A percentile compares a stretch with the other conserved stretches of the same genome.
phyloP scores from a whole-genome alignment of 2,797 vertebrate species.

The Oophaga sylvatica region DNA sequence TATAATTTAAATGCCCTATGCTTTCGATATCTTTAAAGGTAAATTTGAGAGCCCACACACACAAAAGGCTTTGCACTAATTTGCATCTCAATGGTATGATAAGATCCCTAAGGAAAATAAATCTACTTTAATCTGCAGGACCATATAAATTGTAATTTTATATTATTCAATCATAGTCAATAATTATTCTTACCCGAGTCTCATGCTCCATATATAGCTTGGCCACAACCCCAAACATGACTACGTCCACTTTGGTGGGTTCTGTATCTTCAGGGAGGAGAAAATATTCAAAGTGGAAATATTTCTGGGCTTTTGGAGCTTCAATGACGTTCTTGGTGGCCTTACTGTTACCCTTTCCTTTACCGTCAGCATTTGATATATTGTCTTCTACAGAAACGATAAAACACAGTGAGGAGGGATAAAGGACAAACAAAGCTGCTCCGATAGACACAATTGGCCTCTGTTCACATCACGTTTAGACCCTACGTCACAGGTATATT shows the following conservation, averaged over 20 bases:
- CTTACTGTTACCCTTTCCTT: constrained; percentile 26
- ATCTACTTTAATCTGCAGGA: too few relatives aligned
- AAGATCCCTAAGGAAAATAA: too few relatives aligned
- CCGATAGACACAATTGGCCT: too few relatives aligned
- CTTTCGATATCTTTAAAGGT: too few relatives aligned
- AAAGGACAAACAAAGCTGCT: too few relatives aligned
- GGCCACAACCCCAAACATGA: constrained; percentile 73
- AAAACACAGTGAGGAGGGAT: neutral
- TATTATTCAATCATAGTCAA: neutral
- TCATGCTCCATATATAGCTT: constrained; percentile 76
- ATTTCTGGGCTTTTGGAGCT: constrained; percentile 66
- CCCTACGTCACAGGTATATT: too few relatives aligned
- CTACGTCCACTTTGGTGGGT: constrained; percentile 75
- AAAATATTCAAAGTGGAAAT: constrained; percentile 81
- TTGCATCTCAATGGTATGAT: too few relatives aligned
- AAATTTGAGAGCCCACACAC: too few relatives aligned
- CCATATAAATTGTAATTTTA: neutral
- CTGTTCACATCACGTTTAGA: too few relatives aligned
- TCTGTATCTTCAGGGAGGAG: constrained; percentile 76
- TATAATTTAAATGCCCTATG: too few relatives aligned
- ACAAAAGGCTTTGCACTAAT: too few relatives aligned
- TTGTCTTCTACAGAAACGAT: constrained; percentile 65
- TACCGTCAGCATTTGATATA: constrained; percentile 4
- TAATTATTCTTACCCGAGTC: constrained; percentile 33
- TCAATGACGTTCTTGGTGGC: neutral